These are phyloP conservation scores for Drosophila atripex DNA, from an alignment of 2,888 invertebrate species.

Conservation along the genomic window DNA sequence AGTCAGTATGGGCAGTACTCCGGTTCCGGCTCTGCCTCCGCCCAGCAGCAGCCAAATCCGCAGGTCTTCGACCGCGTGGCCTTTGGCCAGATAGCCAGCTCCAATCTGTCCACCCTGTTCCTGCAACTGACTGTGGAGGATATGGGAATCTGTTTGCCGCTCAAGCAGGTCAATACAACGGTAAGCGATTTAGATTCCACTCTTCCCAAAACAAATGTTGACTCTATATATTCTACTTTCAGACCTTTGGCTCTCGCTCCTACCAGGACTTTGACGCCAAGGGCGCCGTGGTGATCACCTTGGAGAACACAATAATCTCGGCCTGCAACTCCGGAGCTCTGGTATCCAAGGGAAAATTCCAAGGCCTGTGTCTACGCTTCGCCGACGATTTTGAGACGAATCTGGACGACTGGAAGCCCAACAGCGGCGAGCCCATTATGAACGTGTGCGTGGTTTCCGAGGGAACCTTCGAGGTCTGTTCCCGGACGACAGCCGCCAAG, in stretches of 20 bases:
- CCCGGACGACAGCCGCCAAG: constrained; percentile 93
- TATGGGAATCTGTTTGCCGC: constrained; percentile 97
- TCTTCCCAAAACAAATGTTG: not conserved
- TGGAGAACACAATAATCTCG: constrained; percentile 96
- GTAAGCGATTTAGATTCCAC: constrained; percentile 25
- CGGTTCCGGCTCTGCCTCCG: constrained; percentile 1
- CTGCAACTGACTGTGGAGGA: constrained; percentile 97
- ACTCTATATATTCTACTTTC: constrained; percentile 26
- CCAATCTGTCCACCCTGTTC: constrained; percentile 94
- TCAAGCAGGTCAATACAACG: constrained; percentile 91
- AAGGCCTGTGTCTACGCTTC: constrained; percentile 96
- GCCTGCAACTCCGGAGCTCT: constrained; percentile 98
- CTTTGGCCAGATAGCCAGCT: constrained; percentile 91
- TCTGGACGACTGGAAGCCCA: constrained; percentile 98
- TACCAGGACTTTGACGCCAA: constrained; percentile 91
- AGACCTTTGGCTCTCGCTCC: constrained; percentile 87
- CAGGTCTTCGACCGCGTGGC: constrained; percentile 89
- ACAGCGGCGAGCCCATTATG: constrained; percentile 91
- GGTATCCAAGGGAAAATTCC: constrained; percentile 96
- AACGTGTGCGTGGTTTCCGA: constrained; percentile 99
- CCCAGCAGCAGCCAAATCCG: constrained; percentile 47
- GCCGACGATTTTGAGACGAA: constrained; percentile 99
- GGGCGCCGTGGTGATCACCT: constrained; percentile 96
- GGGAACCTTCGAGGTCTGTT: constrained; percentile 96
- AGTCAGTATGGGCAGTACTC: constrained; percentile 65